Evolutionary conservation across 2,888 invertebrate species (phyloP), one percentile per base, ranked within the genome.

Genomic region (Ethmia dodecea): DNA sequence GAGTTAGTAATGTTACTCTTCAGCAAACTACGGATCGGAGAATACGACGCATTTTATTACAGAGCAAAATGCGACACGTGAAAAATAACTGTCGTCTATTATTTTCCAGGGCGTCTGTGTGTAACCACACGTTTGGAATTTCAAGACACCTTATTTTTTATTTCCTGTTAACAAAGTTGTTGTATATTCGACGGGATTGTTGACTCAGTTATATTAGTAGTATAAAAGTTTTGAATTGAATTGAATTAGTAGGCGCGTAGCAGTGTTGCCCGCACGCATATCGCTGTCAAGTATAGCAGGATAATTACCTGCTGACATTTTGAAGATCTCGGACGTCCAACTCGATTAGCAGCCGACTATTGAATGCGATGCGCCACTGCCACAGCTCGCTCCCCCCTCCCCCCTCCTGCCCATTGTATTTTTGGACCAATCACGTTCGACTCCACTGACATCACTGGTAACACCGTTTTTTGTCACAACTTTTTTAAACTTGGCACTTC

Each of bases 341-440:
- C 45, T 46, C 64, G 53, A 70, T 50, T 64, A 59, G 56, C 42
- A 54, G 47, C 47, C 55, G 37, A 49, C 42, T 49, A 56, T 58
- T 47, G 56, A 62, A 56, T 66, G 62, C 60, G 51, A 55, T 58
- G 45, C 55, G 57, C 65, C 60, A 61, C 55, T 39, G 43, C 53
- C 55, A 57, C 60, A 63, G 49, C 60, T 59, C 59, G 62, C 51
- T 41, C 43, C 47, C 29, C 42, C 48, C 46, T 38, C 40, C 71
- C 74, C 57, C 83, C 79, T 38, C 79, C 78, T 35, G 73, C 68
- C 79, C 78, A 81, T 66, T 79, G 77, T 73, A 76, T 73, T 66
- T 70, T 78, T 44, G 64, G 64, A 57, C 66, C 55, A 55, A 68
- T 61, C 55, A 69, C 60, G 51, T 59, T 67, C 38, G 60, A 63